Conservation (phyloP, 64 coral and sea anemone species). For the Trachythela sp. region DNA sequence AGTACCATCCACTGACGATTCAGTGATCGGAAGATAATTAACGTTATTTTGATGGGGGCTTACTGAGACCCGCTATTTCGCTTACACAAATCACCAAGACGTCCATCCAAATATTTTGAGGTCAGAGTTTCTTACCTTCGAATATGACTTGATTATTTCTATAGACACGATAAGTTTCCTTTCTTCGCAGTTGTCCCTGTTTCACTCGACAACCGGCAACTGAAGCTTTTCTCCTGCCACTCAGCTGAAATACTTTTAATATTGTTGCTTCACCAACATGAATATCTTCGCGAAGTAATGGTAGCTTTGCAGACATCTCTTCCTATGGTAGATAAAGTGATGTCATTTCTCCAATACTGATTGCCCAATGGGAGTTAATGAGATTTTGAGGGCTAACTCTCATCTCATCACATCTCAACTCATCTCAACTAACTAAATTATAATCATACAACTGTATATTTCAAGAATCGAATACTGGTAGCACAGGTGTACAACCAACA, state of each 20-base stretch:
- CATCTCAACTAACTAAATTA: too few species aligned
- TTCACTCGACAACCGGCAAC: constrained; percentile 93
- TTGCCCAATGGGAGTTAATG: too few species aligned
- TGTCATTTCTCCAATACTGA: too few species aligned
- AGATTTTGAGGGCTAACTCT: too few species aligned
- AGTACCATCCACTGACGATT: too few species aligned
- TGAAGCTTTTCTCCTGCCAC: constrained; percentile 64
- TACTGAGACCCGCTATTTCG: background rate
- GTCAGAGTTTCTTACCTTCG: constrained; percentile 55
- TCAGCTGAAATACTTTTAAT: constrained; percentile 82
- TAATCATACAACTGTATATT: too few species aligned
- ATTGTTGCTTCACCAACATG: constrained; percentile 67
- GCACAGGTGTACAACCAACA: too few species aligned
- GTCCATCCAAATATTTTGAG: background rate
- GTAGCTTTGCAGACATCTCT: constrained; percentile 67
- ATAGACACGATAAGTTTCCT: constrained; percentile 56
- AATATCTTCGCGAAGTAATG: constrained; percentile 61
- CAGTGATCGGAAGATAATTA: too few species aligned
- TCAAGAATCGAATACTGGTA: too few species aligned
- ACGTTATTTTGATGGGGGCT: too few species aligned
- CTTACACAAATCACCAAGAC: background rate
- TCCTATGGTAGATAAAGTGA: constrained; percentile 28
- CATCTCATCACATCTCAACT: too few species aligned
- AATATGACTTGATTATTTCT: constrained; percentile 52
- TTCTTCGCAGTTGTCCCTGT: constrained; percentile 52